Conservation (phyloP, 2,888 invertebrate species). For the Agonopterix heracliana region DNA sequence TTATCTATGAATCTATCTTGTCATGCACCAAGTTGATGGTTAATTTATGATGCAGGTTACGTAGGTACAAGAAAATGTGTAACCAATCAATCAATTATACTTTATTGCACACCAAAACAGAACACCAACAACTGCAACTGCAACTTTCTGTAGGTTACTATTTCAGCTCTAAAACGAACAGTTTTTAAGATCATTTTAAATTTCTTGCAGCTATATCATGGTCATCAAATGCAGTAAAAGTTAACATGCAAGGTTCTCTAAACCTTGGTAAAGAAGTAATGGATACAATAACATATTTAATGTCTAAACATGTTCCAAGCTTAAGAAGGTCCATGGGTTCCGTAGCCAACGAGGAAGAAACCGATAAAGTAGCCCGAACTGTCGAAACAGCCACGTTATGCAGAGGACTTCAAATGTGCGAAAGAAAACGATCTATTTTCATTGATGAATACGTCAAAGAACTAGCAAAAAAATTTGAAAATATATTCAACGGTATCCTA, state of each 20-base stretch:
- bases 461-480: constrained; percentile 33
- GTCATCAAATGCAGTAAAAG: constrained; percentile 33
- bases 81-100: too few relatives aligned
- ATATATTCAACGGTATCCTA: constrained; percentile 29
- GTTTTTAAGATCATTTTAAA: constrained; percentile 3
- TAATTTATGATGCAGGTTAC: too few relatives aligned
- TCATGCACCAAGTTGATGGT: too few relatives aligned
- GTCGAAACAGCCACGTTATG: constrained; percentile 36
- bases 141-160: too few relatives aligned
- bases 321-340: constrained; percentile 24
- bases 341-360: constrained; percentile 10
- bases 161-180: neutral
- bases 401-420: constrained; percentile 37
- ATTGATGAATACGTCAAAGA: constrained; percentile 41
- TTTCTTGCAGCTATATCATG: constrained; percentile 28
- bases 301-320: constrained; percentile 13
- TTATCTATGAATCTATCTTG: too few relatives aligned
- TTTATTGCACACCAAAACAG: too few relatives aligned
- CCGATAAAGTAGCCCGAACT: neutral
- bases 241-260: constrained; percentile 50
- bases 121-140: too few relatives aligned
- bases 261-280: constrained; percentile 51
- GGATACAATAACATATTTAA: constrained; percentile 33
- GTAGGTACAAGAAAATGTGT: too few relatives aligned
- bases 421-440: constrained; percentile 23